Evolutionary conservation across 2,797 vertebrate species (phyloP).

Genomic region (Dallia pectoralis): DNA sequence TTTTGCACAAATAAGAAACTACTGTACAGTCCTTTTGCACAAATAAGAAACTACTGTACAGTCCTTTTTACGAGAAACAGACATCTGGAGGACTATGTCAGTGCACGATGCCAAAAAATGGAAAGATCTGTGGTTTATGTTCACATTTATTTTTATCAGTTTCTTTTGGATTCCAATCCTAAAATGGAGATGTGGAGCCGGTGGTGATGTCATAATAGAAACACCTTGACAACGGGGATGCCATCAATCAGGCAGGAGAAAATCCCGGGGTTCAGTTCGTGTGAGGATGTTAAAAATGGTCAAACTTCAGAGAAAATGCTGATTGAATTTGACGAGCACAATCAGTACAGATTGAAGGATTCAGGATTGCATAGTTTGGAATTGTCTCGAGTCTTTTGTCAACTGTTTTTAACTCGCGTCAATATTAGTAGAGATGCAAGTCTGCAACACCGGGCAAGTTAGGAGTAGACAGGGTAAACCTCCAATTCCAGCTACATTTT

Average conservation of each 20-base stretch:
- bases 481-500: too few species aligned
- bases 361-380: too few species aligned
- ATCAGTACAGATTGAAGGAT: too few species aligned
- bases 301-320: too few species aligned
- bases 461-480: too few species aligned
- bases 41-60: not conserved
- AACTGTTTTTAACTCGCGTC: too few species aligned
- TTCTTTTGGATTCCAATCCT: conserved; percentile 1
- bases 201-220: not conserved
- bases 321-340: too few species aligned
- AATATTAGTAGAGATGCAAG: too few species aligned
- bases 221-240: not conserved
- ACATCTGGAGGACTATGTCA: not conserved
- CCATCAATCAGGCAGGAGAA: not conserved
- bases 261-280: not conserved
- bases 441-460: too few species aligned
- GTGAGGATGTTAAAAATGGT: too few species aligned
- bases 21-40: not conserved
- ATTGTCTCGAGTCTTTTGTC: too few species aligned
- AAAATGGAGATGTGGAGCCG: not conserved
- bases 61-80: not conserved
- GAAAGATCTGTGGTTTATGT: not conserved
- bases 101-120: not conserved
- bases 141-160: not conserved
- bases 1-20: not conserved